Evolutionary conservation across 2,888 invertebrate species (phyloP).

Genomic region (Harpalus rufipes): DNA sequence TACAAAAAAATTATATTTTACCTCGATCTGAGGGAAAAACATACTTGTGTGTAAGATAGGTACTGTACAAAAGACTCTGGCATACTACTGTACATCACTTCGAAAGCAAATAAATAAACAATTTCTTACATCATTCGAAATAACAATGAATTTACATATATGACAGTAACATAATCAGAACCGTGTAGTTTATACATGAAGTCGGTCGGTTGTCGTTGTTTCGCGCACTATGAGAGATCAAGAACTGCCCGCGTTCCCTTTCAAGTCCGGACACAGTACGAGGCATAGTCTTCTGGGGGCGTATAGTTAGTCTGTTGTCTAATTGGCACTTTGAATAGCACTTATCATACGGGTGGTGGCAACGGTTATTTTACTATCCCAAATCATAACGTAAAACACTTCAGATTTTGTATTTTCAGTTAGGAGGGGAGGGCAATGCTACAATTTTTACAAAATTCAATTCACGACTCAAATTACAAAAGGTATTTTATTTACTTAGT

Average conservation of each 20-base stretch:
- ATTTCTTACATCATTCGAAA: conserved; percentile 74
- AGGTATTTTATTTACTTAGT: conserved; percentile 46
- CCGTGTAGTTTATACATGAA: conserved; percentile 66
- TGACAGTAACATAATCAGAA: conserved; percentile 71
- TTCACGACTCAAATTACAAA: conserved; percentile 34
- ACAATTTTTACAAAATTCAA: conserved; percentile 49
- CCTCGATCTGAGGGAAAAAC: conserved; percentile 74
- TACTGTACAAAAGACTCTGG: conserved; percentile 77
- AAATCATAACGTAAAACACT: not conserved
- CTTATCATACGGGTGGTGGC: conserved; percentile 69
- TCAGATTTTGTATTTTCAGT: conserved; percentile 28
- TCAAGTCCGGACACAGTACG: conserved; percentile 15
- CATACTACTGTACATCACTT: conserved; percentile 77
- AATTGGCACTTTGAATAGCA: conserved; percentile 78
- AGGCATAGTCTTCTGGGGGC: not conserved
- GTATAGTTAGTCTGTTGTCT: conserved; percentile 67
- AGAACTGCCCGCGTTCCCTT: conserved; percentile 59
- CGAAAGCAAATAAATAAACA: conserved; percentile 76
- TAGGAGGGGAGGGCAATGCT: conserved; percentile 24
- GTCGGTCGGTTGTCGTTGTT: conserved; percentile 51
- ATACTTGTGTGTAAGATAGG: conserved; percentile 68
- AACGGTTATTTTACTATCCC: conserved; percentile 33
- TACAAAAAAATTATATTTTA: conserved; percentile 85
- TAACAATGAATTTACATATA: conserved; percentile 75
- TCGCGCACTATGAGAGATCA: conserved; percentile 63